Base-by-base conservation (phyloP, 2,888 invertebrate species). In the Lycocerus yunnanus region DNA sequence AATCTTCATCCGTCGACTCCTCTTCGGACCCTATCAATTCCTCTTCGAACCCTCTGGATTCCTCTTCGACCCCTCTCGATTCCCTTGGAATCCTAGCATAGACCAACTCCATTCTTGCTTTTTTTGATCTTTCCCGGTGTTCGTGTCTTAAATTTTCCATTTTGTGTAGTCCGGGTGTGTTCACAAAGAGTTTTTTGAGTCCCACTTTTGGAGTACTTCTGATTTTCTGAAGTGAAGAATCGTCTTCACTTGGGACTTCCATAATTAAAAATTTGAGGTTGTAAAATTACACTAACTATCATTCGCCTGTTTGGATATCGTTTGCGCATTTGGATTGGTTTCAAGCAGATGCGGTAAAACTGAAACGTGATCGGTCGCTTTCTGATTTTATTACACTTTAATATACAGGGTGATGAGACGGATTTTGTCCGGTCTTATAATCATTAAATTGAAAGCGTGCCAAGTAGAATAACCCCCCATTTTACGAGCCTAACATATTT, bases 21-120 rank as follows among this genome's bases (percentile, higher is more conserved):
- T n/a, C 43, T 2, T 43, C 43, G 1, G 43, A 43, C 4, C 2
- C 3, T 18, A n/a, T n/a, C n/a, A n/a, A n/a, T n/a, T 5, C 5
- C n/a, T 2, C 13, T 11, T 0, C 1, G n/a, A n/a, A 0, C 4
- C 13, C 27, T 27, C 1, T 5, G 4, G 13, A 0, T 1, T 5
- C 5, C n/a, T 2, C 13, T 11, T 0, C 1, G n/a, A n/a, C 0
- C 4, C 13, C 27, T 27, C 1, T 5, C 13, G 13, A 0, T 1
- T 4, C 5, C 4, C 13, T 27, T 13, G 5, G 5, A 27, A 43
- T 43, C 43, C 2, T 6, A 0, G 1, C n/a, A 43, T 43, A 43
- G 0, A 8, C n/a, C n/a, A n/a, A 43, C 6, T 43, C 43, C 2
- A n/a, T n/a, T n/a, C 43, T 43, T 0, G 5, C 43, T n/a, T 43